Evolutionary conservation across 2,113 vertebrate genomes (phyloP), one percentile per base, ranked within the genome.

Genomic region (Gasterosteus nipponicus): DNA sequence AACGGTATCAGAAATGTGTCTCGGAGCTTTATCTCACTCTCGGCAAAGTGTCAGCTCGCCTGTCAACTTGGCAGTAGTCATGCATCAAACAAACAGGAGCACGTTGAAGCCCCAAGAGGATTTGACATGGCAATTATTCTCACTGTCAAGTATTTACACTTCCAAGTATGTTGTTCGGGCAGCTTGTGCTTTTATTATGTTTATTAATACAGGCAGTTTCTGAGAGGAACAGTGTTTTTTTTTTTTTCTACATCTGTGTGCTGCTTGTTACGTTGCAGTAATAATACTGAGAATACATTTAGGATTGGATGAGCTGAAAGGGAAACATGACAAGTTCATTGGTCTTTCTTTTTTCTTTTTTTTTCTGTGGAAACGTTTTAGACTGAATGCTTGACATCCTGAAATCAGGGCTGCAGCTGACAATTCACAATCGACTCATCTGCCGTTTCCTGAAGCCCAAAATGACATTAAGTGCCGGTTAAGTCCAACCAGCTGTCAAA

Each of bases 61-160:
- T 12, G 75, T 88, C 83, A 87, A 87, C 83, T 70, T 82, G 78
- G 75, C 86, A 70, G 74, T 83, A 78, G 83, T 84, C 84, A 58
- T 74, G 77, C 85, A 80, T 90, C 78, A 85, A 81, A 88, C n/a
- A 47, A 82, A 80, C 67, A 42, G 78, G 58, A 82, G 77, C 79
- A 59, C 14, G 44, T 33, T 61, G 82, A 82, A 86, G 75, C 85
- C 76, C 22, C 66, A 19, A 85, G 77, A 83, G 83, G 82, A 83
- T 89, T 91, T 86, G 88, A 89, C 89, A 84, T 58, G 26, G 80
- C 77, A 75, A 88, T 91, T 87, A 86, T 84, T 89, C 84, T 78
- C 75, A 65, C 83, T 83, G 79, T 78, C 73, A 84, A 29, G 22
- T 56, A 56, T 56, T 56, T 57, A 67, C 73, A 59, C 85, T 82